Evolutionary conservation across 2,797 vertebrate genomes (phyloP).

Genomic region (Propithecus deckenii): DNA sequence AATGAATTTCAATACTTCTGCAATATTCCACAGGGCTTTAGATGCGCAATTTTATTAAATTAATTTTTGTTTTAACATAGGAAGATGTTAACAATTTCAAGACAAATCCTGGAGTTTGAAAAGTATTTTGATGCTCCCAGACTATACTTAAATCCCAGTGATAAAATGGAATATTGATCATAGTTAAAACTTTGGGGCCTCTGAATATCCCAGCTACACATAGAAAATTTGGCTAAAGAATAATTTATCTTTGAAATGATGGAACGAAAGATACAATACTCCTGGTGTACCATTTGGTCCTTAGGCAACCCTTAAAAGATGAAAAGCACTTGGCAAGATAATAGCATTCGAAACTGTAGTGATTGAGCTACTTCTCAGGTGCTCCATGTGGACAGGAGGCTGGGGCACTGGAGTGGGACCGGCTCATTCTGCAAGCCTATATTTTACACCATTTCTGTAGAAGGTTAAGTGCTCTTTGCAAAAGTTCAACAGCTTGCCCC

Average conservation of each 20-base stretch:
- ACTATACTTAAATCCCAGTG: neutral
- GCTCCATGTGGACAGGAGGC: rapidly evolving
- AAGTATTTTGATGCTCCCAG: neutral
- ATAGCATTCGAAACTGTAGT: neutral
- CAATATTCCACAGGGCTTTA: neutral
- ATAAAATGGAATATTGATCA: neutral
- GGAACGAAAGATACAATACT: neutral
- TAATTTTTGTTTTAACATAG: neutral
- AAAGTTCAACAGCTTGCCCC: constrained; percentile 9
- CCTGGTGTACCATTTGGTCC: neutral
- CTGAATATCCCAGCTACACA: neutral
- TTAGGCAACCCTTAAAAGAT: neutral
- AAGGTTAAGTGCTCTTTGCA: constrained; percentile 13
- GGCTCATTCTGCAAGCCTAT: neutral
- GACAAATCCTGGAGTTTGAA: neutral
- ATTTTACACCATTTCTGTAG: neutral
- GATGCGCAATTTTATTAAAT: neutral
- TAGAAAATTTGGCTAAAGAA: neutral
- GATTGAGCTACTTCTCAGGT: neutral
- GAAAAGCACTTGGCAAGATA: neutral
- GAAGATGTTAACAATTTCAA: neutral
- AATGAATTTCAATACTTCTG: neutral
- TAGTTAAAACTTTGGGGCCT: neutral
- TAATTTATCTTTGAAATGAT: neutral
- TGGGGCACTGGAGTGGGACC: neutral